These are phyloP conservation scores for Melanotaenia pygmaea DNA, from an alignment of 2,797 vertebrate species.

Conservation along the genomic window DNA sequence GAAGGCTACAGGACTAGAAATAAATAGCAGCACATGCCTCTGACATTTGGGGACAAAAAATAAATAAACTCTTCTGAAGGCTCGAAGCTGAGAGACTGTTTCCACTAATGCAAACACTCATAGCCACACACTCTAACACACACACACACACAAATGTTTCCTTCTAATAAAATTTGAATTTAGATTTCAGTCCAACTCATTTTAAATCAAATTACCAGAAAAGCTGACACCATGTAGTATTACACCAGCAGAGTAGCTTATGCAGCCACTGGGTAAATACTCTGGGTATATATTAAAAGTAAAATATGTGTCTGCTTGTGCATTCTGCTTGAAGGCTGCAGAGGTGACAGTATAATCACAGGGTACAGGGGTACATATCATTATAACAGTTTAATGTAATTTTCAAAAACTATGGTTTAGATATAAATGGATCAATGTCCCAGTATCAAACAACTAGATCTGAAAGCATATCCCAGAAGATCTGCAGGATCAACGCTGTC, in stretches of 20 bases:
- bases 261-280: neutral
- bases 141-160: too few species aligned
- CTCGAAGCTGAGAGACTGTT: neutral
- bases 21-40: neutral
- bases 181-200: neutral
- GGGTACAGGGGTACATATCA: neutral
- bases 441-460: too few species aligned
- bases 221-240: neutral
- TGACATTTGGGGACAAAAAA: neutral
- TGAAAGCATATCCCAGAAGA: neutral
- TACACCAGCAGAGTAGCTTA: neutral
- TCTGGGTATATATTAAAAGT: neutral
- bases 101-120: neutral
- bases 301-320: neutral
- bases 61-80: neutral
- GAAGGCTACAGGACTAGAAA: neutral
- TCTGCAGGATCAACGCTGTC: neutral
- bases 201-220: neutral
- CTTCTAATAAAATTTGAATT: neutral
- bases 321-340: neutral
- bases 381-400: neutral
- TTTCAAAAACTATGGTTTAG: neutral
- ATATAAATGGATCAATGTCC: neutral
- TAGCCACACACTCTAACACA: too few species aligned
- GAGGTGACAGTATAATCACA: neutral